Percentiles rank a stretch among this genome's conserved stretches.
phyloP scores from a whole-genome alignment of 2,888 invertebrate genomes.

The Hypercompe scribonia region DNA sequence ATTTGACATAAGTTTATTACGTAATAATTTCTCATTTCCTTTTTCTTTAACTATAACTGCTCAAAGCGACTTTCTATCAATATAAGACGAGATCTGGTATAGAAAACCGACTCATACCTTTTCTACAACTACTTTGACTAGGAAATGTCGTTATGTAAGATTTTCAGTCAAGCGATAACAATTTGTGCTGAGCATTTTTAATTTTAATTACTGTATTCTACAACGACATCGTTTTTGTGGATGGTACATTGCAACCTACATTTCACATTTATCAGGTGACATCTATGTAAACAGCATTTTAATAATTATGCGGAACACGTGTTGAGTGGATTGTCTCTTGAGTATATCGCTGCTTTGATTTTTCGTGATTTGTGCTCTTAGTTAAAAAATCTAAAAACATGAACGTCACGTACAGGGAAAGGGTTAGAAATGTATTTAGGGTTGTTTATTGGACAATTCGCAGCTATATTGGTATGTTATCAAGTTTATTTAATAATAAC shows the following conservation, averaged over 20 bases:
- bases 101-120: too few relatives aligned
- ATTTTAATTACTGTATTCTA: too few relatives aligned
- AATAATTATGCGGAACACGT: constrained; percentile 5
- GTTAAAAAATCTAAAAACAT: constrained; percentile 12
- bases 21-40: too few relatives aligned
- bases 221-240: constrained; percentile 14
- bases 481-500: background rate
- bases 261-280: constrained; percentile 42
- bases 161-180: background rate
- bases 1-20: too few relatives aligned
- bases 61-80: too few relatives aligned
- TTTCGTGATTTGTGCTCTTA: background rate
- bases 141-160: background rate
- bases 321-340: constrained; percentile 23
- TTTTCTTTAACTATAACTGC: too few relatives aligned
- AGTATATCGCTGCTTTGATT: constrained; percentile 2
- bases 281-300: constrained; percentile 33
- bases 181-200: too few relatives aligned
- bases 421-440: constrained; percentile 36
- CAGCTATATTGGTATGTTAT: constrained; percentile 43
- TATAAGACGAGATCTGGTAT: too few relatives aligned
- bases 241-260: constrained; percentile 37
- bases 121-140: background rate
- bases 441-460: constrained; percentile 43
- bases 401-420: constrained; percentile 32